A percentile compares a stretch with the other conserved stretches of the same genome.
Evolutionary conservation across 2,888 invertebrate species (phyloP).

Genomic region (Parnassius smintheus): DNA sequence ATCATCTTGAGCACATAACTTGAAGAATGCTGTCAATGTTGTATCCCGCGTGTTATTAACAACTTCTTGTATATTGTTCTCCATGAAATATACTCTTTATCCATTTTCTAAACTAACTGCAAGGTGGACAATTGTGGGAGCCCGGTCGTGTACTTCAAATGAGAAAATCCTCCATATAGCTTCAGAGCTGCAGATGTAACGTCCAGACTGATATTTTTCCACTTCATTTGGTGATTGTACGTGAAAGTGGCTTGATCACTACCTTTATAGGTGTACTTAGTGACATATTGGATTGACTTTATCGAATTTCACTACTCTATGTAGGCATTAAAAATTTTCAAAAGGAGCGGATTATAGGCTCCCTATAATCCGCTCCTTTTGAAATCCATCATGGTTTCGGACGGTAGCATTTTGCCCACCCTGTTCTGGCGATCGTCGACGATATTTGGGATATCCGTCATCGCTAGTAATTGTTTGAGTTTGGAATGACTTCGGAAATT

Average conservation of each 20-base stretch:
- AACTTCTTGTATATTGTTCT: not conserved
- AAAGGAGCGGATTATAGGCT: not conserved
- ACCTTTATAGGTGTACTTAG: not conserved
- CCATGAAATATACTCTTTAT: conserved; percentile 27
- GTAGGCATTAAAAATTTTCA: not conserved
- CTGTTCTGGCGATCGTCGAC: conserved; percentile 17
- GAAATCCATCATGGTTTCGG: conserved; percentile 25
- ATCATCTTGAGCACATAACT: too few relatives aligned
- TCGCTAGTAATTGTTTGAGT: conserved; percentile 32
- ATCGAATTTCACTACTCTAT: conserved; percentile 8
- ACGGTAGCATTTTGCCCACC: conserved; percentile 28
- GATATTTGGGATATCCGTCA: conserved; percentile 37
- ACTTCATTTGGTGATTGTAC: conserved; percentile 33
- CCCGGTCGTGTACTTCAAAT: conserved; percentile 3
- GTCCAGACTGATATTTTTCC: conserved; percentile 30
- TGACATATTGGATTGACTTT: conserved; percentile 7
- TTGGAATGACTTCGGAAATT: conserved; percentile 4
- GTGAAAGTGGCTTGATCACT: conserved; percentile 1
- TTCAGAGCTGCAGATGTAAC: conserved; percentile 29
- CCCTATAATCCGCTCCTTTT: too few relatives aligned
- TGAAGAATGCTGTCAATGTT: too few relatives aligned
- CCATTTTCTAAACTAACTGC: conserved; percentile 24
- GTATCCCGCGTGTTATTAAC: not conserved
- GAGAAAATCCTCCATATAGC: not conserved
- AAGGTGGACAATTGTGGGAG: not conserved